Evolutionary conservation across 2,888 invertebrate species (phyloP), one percentile per base, ranked within the genome.

Genomic region (Aromia moschata): DNA sequence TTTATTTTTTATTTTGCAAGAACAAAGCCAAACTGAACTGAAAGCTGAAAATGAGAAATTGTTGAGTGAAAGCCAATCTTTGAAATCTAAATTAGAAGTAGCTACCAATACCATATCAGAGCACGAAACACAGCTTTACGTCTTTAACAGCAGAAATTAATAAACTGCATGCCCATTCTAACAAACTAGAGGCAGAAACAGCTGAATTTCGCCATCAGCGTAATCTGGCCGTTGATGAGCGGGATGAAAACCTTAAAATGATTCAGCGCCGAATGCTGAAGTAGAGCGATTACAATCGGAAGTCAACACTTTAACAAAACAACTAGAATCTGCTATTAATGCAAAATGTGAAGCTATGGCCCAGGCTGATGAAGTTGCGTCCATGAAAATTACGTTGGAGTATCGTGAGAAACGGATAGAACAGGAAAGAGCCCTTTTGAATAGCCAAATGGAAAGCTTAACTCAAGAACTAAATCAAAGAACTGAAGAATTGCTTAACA

Each of bases 361-460:
- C 3, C 86, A 90, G 66, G 84, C 89, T 58, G 92, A 94, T 79
- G 94, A 94, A 81, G 85, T 93, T 33, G 87, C 90, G 70, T 90
- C 92, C 64, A 89, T 89, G 77, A 92, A 94, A 81, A 83, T 92
- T 56, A 86, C 89, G 9, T 79, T 94, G 15, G 91, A 91, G 73
- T 90, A 89, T 78, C 91, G 90, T 71, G 94, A 95, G 79, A 91
- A 91, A 73, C 86, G 93, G 14, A 84, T 95, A 72, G 92, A 93
- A 71, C 91, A 93, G 76, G 96, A 96, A 79, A 86, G 89, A 71
- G 83, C 84, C 3, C 84, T 94, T 69, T 79, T 94, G 18, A 87
- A 87, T 65, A 89, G 90, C 65, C 93, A 95, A 83, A 89, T 94
- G 67, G 86, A 89, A 69, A 86, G 89, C 56, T 81, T 96, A 18